Evolutionary conservation across 2,113 vertebrate species (phyloP).

Genomic region (Alligator sinensis): DNA sequence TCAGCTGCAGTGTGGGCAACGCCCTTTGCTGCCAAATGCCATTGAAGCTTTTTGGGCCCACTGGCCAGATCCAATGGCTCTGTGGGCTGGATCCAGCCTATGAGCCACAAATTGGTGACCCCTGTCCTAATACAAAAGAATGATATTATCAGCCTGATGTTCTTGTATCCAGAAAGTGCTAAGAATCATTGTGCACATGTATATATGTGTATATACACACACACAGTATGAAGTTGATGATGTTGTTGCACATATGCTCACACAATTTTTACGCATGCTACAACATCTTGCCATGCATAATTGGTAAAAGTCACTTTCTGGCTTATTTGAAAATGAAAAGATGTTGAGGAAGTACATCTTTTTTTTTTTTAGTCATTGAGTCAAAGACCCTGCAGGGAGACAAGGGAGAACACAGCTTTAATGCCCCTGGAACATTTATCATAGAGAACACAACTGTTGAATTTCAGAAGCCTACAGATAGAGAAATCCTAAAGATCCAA

Average conservation of each 20-base stretch:
- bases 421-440: constrained; percentile 78
- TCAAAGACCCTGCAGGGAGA: constrained; percentile 87
- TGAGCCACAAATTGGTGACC: background rate
- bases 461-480: constrained; percentile 85
- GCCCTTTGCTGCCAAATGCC: too few species aligned
- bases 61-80: too few species aligned
- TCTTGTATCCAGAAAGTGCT: constrained; percentile 2
- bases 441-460: constrained; percentile 91
- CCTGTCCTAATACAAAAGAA: background rate
- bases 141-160: background rate
- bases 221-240: background rate
- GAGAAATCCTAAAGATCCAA: constrained; percentile 85
- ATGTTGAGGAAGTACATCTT: background rate
- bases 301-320: background rate
- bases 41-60: too few species aligned
- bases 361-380: constrained; percentile 85
- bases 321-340: background rate
- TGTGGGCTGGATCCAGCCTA: too few species aligned
- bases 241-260: background rate
- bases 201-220: background rate
- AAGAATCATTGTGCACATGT: background rate
- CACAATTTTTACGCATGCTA: background rate
- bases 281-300: background rate
- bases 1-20: too few species aligned
- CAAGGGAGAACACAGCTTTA: constrained; percentile 85